Conservation (phyloP, 2,888 invertebrate species). For the Lordiphosa andalusiaca region DNA sequence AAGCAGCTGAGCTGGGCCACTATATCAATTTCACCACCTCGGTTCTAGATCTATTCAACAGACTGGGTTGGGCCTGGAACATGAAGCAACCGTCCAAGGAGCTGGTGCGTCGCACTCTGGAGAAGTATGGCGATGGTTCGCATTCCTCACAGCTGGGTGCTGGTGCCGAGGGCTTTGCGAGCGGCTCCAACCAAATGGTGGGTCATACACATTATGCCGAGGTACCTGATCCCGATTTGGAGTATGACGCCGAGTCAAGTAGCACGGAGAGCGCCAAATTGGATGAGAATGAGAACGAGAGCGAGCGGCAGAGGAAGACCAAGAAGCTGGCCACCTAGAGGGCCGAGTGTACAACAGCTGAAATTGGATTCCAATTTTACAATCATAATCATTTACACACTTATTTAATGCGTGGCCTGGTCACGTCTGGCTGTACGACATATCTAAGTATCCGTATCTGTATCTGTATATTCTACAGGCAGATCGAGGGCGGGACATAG, state of each 20-base stretch:
- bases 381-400: constrained; percentile 41
- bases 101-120: constrained; percentile 83
- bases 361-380: constrained; percentile 24
- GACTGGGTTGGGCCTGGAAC: constrained; percentile 89
- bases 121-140: constrained; percentile 80
- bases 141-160: constrained; percentile 58
- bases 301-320: constrained; percentile 59
- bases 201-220: constrained; percentile 75
- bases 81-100: constrained; percentile 84
- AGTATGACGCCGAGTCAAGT: constrained; percentile 76
- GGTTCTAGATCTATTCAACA: constrained; percentile 86
- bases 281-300: constrained; percentile 76
- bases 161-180: constrained; percentile 6
- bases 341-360: constrained; percentile 22
- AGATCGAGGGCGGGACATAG: constrained; percentile 39
- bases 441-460: constrained; percentile 30
- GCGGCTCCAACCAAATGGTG: constrained; percentile 39
- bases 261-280: constrained; percentile 77
- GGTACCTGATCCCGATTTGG: constrained; percentile 76
- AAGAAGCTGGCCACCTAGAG: constrained; percentile 47
- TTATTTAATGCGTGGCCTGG: constrained; percentile 40
- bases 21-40: constrained; percentile 87
- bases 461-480: constrained; percentile 17
- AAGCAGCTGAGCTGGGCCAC: constrained; percentile 90
- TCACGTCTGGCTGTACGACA: constrained; percentile 46